Conservation (phyloP, 2,113 vertebrate genomes). For the Pristiophorus japonicus region DNA sequence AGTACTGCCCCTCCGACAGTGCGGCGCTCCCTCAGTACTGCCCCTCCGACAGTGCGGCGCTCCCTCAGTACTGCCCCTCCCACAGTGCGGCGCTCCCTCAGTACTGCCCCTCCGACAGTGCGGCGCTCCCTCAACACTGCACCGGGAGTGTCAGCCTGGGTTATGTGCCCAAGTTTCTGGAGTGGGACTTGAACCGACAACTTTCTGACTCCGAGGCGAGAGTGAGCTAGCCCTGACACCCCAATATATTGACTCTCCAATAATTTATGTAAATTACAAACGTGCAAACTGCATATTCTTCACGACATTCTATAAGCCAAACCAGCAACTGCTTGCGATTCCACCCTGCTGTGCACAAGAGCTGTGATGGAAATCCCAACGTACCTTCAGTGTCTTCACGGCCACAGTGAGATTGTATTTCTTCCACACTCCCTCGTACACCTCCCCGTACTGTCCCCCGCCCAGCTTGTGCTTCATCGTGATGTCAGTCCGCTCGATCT, state of each 20-base stretch:
- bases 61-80: neutral
- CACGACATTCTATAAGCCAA: neutral
- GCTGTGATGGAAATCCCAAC: neutral
- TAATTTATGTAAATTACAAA: neutral
- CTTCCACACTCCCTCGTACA: slow-evolving; percentile 97
- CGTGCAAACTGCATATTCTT: neutral
- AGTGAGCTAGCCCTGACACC: neutral
- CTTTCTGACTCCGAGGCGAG: neutral
- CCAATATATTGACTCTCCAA: neutral
- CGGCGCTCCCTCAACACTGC: neutral
- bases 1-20: neutral
- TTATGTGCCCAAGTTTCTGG: neutral
- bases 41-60: neutral
- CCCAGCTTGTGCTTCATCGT: slow-evolving; percentile 99
- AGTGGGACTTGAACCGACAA: neutral
- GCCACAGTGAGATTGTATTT: slow-evolving; percentile 96
- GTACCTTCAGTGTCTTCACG: slow-evolving; percentile 92
- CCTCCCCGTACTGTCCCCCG: slow-evolving; percentile 94
- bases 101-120: neutral
- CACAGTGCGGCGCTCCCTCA: neutral
- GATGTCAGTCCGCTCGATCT: slow-evolving; percentile 97
- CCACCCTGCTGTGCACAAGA: too few species aligned
- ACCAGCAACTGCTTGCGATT: neutral
- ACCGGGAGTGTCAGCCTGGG: neutral
- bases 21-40: neutral